phyloP scores from a whole-genome alignment of 2,888 invertebrate species.

The Electrophaes corylata region DNA sequence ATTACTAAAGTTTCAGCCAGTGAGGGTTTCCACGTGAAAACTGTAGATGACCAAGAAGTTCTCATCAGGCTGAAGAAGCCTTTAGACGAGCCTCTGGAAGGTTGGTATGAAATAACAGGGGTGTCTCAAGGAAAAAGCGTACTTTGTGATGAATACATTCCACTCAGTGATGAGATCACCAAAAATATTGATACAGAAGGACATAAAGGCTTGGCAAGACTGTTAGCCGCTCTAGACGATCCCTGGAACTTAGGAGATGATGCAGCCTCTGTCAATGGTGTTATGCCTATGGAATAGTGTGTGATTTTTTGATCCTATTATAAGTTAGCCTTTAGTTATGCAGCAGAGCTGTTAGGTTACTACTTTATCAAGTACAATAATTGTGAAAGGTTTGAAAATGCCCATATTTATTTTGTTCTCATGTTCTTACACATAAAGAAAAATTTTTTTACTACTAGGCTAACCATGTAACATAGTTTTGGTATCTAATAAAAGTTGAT shows the following conservation, averaged over 20 bases:
- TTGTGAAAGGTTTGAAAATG: no score
- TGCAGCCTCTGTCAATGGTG: slow-evolving; percentile 49
- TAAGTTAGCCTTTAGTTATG: neutral
- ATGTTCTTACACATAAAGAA: neutral
- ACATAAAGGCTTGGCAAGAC: slow-evolving; percentile 69
- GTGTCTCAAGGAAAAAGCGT: slow-evolving; percentile 75
- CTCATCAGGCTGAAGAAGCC: slow-evolving; percentile 68
- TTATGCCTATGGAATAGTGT: slow-evolving; percentile 66
- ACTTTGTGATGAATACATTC: slow-evolving; percentile 74
- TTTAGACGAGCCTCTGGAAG: slow-evolving; percentile 70
- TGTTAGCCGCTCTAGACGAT: slow-evolving; percentile 73
- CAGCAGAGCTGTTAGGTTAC: no score
- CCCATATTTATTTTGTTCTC: no score
- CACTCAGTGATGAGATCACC: slow-evolving; percentile 66
- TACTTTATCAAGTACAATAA: no score
- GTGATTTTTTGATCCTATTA: neutral
- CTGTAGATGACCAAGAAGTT: slow-evolving; percentile 78
- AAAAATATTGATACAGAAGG: slow-evolving; percentile 75
- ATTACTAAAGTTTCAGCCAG: slow-evolving; percentile 73
- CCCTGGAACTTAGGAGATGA: slow-evolving; percentile 79
- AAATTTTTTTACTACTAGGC: neutral
- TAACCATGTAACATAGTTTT: neutral
- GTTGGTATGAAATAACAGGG: slow-evolving; percentile 79
- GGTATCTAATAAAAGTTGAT: neutral
- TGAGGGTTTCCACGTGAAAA: slow-evolving; percentile 76